Evolutionary conservation across 2,797 vertebrate genomes (phyloP).

Genomic region (Bryconaethiops microstoma): DNA sequence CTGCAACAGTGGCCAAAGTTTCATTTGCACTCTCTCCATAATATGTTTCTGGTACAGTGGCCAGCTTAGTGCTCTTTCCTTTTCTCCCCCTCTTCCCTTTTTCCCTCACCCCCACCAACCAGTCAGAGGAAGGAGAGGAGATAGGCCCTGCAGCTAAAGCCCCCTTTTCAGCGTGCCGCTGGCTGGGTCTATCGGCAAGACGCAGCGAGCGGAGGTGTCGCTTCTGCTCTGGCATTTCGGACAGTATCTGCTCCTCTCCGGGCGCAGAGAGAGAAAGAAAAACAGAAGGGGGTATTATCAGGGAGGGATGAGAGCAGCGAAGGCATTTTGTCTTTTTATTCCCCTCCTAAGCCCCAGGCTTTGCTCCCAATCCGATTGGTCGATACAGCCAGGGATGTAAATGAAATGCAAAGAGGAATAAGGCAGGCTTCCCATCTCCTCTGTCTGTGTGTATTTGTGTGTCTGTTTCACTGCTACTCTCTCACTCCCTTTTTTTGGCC

Average conservation of each 20-base stretch:
- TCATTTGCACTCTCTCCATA: slow-evolving; percentile 32
- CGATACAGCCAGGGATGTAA: slow-evolving; percentile 95
- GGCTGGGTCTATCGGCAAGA: slow-evolving; percentile 82
- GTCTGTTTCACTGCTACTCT: slow-evolving; percentile 65
- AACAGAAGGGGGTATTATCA: slow-evolving; percentile 87
- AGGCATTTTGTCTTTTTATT: slow-evolving; percentile 89
- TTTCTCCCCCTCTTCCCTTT: slow-evolving; percentile 66
- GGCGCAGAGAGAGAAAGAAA: slow-evolving; percentile 80
- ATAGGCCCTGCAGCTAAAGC: slow-evolving; percentile 84
- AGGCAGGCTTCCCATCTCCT: slow-evolving; percentile 85
- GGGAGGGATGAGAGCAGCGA: slow-evolving; percentile 85
- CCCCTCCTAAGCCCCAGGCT: slow-evolving; percentile 85
- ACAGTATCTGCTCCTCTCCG: slow-evolving; percentile 86
- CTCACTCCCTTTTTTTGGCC: slow-evolving; percentile 65
- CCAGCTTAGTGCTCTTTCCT: slow-evolving; percentile 77
- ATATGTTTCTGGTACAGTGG: slow-evolving; percentile 60
- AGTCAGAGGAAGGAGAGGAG: slow-evolving; percentile 75
- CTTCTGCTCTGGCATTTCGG: slow-evolving; percentile 86
- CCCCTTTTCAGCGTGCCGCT: slow-evolving; percentile 81
- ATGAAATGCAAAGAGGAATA: slow-evolving; percentile 96
- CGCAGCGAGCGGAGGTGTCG: slow-evolving; percentile 86
- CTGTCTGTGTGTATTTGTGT: slow-evolving; percentile 73
- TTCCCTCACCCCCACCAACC: slow-evolving; percentile 63
- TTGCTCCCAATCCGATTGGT: slow-evolving; percentile 92
- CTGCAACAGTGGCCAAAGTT: slow-evolving; percentile 41